A percentile compares a stretch with the other conserved stretches of the same genome.
Conservation (phyloP, 37 sponge, comb jelly and placozoan species). For the Geodia barretti region DNA sequence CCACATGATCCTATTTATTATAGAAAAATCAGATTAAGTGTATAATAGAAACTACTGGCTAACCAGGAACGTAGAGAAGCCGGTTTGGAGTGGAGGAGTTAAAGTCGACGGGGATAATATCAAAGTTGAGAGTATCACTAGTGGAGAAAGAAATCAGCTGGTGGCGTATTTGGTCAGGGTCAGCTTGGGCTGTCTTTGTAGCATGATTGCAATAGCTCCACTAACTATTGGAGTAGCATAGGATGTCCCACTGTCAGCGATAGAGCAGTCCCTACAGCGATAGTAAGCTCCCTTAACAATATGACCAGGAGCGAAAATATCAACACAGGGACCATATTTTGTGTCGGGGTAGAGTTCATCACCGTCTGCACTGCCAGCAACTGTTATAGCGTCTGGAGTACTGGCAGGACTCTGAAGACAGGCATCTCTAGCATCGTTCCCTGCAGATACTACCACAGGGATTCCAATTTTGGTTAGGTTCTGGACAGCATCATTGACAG, state of each 20-base stretch:
- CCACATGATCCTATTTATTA: too few relatives aligned
- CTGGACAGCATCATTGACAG: constrained; percentile 39
- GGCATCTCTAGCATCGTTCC: constrained; percentile 55
- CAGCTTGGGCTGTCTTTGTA: constrained; percentile 54
- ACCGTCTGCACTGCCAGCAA: constrained; percentile 47
- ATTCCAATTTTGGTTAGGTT: constrained; percentile 30
- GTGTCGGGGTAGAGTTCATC: constrained; percentile 50
- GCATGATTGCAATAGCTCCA: constrained; percentile 54
- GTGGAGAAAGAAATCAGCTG: constrained; percentile 20
- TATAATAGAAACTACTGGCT: not conserved
- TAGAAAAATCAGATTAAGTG: too few relatives aligned
- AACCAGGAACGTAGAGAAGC: constrained; percentile 51
- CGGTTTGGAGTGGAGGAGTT: constrained; percentile 49
- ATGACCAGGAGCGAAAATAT: constrained; percentile 73
- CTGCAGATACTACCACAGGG: constrained; percentile 58
- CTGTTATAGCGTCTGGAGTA: constrained; percentile 50
- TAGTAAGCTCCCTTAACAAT: constrained; percentile 47
- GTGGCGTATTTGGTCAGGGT: constrained; percentile 32
- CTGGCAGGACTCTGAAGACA: constrained; percentile 59
- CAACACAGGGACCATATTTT: constrained; percentile 70
- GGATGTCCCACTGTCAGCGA: constrained; percentile 57
- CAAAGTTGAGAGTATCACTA: constrained; percentile 28
- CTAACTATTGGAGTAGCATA: constrained; percentile 66
- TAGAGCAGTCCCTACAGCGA: constrained; percentile 38
- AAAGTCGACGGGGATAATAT: not conserved